Evolutionary conservation across 1,140 invertebrate genomes (phyloP).

Genomic region (Zaprionus camerounensis): DNA sequence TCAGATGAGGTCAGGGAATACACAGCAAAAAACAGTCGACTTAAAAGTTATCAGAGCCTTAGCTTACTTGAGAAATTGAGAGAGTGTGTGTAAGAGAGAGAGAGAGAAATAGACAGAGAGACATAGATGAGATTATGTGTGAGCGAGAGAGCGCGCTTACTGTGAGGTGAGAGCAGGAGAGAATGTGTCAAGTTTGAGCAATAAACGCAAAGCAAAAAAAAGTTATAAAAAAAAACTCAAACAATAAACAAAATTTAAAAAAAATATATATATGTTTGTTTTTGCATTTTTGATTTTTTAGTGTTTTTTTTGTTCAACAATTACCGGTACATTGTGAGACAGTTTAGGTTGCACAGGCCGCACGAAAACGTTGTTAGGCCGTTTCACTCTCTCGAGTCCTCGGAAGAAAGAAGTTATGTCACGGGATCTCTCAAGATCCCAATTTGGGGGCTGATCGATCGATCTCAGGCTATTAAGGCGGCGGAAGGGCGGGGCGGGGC

Average conservation of each 20-base stretch:
- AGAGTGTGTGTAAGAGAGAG: not conserved
- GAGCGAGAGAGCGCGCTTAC: not conserved
- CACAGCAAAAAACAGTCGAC: constrained; percentile 42
- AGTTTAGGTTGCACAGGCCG: constrained; percentile 78
- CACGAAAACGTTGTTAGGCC: constrained; percentile 80
- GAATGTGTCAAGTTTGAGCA: not conserved
- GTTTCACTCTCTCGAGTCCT: constrained; percentile 58
- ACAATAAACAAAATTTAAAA: constrained; percentile 6
- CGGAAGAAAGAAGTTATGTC: constrained; percentile 12
- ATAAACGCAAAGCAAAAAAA: constrained; percentile 18
- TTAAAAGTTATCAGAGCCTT: constrained; percentile 20
- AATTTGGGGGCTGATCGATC: constrained; percentile 16
- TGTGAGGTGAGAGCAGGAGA: not conserved
- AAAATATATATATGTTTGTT: constrained; percentile 11
- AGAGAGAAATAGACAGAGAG: no score
- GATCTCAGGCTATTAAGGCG: not conserved
- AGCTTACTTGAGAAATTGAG: constrained; percentile 19
- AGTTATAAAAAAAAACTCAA: not conserved
- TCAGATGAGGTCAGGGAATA: not conserved
- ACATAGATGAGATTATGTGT: constrained; percentile 2
- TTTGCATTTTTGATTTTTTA: constrained; percentile 6
- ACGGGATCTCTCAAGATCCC: not conserved
- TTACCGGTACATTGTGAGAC: constrained; percentile 81
- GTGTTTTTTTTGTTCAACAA: constrained; percentile 47
- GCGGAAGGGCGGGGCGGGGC: not conserved